Evolutionary conservation across 2,888 invertebrate genomes (phyloP).

Genomic region (Neoitamus cyanurus): DNA sequence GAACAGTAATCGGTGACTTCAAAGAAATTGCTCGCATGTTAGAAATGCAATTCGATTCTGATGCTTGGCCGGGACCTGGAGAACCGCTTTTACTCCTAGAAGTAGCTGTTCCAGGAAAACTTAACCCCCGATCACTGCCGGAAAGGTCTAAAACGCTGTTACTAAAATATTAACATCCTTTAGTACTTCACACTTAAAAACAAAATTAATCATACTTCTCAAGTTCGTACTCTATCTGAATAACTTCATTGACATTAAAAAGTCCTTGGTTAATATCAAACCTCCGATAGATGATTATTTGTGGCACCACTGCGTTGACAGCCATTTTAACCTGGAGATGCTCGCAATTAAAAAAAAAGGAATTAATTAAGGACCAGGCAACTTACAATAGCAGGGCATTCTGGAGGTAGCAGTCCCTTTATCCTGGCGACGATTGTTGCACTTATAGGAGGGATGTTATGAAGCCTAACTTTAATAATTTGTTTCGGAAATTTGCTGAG

Average conservation of each 20-base stretch:
- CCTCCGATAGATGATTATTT: conserved; percentile 78
- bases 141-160: background rate
- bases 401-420: conserved; percentile 70
- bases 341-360: background rate
- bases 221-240: conserved; percentile 72
- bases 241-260: conserved; percentile 77
- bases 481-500: conserved; percentile 71
- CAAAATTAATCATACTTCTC: conserved; percentile 61
- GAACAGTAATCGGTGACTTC: conserved; percentile 53
- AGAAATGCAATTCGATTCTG: background rate
- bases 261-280: conserved; percentile 72
- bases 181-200: background rate
- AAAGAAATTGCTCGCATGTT: background rate
- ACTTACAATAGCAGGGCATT: conserved; percentile 65
- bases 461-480: conserved; percentile 71
- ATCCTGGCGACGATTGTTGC: conserved; percentile 69
- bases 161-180: background rate
- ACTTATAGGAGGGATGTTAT: conserved; percentile 70
- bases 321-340: conserved; percentile 61
- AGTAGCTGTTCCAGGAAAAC: background rate
- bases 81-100: background rate
- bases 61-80: background rate
- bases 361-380: background rate
- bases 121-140: background rate
- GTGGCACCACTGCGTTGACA: conserved; percentile 63